phyloP scores from a whole-genome alignment of 2,113 vertebrate genomes.

The Tyto alba region DNA sequence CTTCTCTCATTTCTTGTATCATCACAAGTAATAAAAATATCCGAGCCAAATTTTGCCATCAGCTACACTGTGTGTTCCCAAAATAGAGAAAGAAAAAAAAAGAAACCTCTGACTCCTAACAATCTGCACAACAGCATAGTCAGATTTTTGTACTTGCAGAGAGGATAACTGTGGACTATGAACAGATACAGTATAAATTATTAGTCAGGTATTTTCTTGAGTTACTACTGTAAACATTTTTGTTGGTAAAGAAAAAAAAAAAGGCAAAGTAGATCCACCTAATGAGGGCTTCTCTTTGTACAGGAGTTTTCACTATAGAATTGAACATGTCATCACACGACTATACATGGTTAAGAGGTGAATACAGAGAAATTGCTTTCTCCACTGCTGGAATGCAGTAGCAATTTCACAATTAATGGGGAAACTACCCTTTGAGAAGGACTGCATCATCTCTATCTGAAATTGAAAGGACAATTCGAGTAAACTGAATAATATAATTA shows the following conservation, averaged over 20 bases:
- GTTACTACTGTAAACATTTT: not conserved
- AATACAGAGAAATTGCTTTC: not conserved
- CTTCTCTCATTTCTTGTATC: not conserved
- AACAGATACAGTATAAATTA: not conserved
- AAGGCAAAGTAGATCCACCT: not conserved
- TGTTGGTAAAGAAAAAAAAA: not conserved
- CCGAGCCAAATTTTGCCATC: not conserved
- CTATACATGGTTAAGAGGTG: not conserved
- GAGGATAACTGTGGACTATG: not conserved
- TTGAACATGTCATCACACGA: not conserved
- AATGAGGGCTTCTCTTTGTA: not conserved
- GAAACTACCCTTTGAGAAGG: not conserved
- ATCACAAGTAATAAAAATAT: not conserved
- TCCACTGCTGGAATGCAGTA: not conserved
- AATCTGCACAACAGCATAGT: not conserved
- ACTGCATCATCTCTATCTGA: not conserved
- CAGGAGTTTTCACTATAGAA: not conserved
- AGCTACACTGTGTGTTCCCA: not conserved
- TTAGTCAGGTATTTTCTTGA: not conserved
- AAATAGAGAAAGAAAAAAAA: not conserved
- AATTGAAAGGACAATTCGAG: constrained; percentile 28
- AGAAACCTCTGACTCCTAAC: not conserved
- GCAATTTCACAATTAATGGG: not conserved
- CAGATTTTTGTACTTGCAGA: not conserved
- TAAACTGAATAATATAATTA: constrained; percentile 44